Conservation (phyloP, 2,888 invertebrate species). For the Rhagonycha lutea region DNA sequence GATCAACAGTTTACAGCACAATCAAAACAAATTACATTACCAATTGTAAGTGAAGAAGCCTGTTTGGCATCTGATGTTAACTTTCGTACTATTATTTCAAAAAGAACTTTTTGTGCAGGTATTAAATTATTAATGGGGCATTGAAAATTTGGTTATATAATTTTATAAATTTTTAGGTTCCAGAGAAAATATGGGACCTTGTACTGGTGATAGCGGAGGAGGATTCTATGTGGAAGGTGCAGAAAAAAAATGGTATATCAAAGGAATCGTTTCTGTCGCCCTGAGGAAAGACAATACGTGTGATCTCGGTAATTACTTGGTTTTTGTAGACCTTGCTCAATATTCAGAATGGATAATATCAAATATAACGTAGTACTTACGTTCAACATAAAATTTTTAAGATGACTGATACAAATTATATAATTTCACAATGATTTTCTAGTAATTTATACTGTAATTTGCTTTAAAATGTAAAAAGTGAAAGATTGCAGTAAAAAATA, state of each 20-base stretch:
- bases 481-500: too few species aligned
- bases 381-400: neutral
- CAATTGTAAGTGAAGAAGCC: conserved; percentile 59
- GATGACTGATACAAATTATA: neutral
- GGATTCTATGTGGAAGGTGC: conserved; percentile 57
- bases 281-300: conserved; percentile 56
- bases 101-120: conserved; percentile 68
- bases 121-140: neutral
- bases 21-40: conserved; percentile 58
- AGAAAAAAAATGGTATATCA: conserved; percentile 56
- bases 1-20: conserved; percentile 53
- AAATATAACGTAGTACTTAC: neutral
- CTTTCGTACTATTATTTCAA: conserved; percentile 47
- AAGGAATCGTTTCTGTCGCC: conserved; percentile 58
- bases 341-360: conserved; percentile 60
- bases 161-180: conserved; percentile 52
- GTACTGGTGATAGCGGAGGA: conserved; percentile 64
- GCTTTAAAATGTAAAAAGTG: neutral
- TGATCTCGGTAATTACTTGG: conserved; percentile 64
- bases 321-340: conserved; percentile 68
- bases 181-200: conserved; percentile 59
- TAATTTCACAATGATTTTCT: too few species aligned
- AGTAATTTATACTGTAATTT: too few species aligned
- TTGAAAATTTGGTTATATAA: neutral
- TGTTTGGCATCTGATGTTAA: conserved; percentile 60